Evolutionary conservation across 1,140 invertebrate species (phyloP), one percentile per base, ranked within the genome.

Genomic region (Dysdera silvatica): DNA sequence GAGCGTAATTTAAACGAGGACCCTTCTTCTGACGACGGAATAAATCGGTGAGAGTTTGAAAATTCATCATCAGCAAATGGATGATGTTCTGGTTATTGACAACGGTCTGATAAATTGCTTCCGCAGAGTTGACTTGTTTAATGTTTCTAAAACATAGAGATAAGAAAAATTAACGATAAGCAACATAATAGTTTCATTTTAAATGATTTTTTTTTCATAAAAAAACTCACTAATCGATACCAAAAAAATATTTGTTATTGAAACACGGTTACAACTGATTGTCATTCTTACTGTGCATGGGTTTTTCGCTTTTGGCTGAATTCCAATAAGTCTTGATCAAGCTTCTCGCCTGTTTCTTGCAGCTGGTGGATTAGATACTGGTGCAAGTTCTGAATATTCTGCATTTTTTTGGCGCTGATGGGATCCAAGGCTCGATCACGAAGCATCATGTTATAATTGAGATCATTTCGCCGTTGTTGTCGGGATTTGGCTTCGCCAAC

Each of bases 311-410:
- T 66, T 23, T 66, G 67, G 33, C 73, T 67, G 61, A 72, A 74
- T 14, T 73, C 68, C 59, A 75, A 68, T 76, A 76, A 77, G 57
- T 77, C 70, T 51, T 68, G 65, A 62, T 78, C 76, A 14, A 79
- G 60, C 3, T 72, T 69, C 4, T 62, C 51, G 33, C 77, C 70
- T 8, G 75, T 71, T 49, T 78, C 76, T 32, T 65, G 54, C n/a
- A 78, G 49, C 31, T 74, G 71, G 28, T 67, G 73, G 23, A 72
- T 70, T 16, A 78, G 47, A 43, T 71, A 71, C 7, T 75, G 72
- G 45, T 69, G 67, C 49, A 71, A 62, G 20, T 70, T 69, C 26
- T 70, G 68, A 33, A 79, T 71, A 4, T 71, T 65, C 33, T 74
- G 64, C 55, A 78, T 61, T 31, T 67, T 72, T 20, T 72, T 68